Evolutionary conservation across 2,797 vertebrate genomes (phyloP), one percentile per base, ranked within the genome.

Genomic region (Myotis planiceps): DNA sequence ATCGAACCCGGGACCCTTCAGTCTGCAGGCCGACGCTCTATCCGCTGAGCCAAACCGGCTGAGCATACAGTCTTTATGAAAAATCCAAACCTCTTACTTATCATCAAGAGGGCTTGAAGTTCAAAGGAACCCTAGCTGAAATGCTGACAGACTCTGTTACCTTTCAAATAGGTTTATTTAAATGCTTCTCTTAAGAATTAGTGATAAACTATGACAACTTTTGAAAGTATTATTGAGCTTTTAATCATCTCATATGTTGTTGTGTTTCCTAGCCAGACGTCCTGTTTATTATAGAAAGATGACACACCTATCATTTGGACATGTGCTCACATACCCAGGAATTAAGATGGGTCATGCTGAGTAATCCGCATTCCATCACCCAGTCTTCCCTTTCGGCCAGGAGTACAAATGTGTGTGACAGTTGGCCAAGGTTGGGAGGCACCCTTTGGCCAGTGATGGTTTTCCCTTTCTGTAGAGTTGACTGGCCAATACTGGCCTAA

Each of bases 261-360:
- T 92, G 65, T 82, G 23, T 86, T 83, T 87, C 66, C 81, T 78
- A 81, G 65, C 75, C 83, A 72, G 42, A 39, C 83, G 19, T 78
- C 87, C n/a, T 93, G 27, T 89, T 89, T 94, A 78, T 92, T 95
- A 91, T 72, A 94, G 97, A 83, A 92, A 89, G 60, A 92, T 95
- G 96, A 88, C 87, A 94, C 66, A 80, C 55, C 68, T 93, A 14
- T 66, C 32, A 25, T 42, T 74, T 29, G 32, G 32, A 45, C 63
- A 34, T 8, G 1, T 84, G 90, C 82, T 55, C 58, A 5, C 58
- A 95, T 91, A 82, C 58, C 79, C 76, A 58, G 65, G 25, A 75
- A 55, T 82, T 78, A 66, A 18, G 37, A 76, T 94, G 86, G 47
- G 32, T 94, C 74, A 9, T 87, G 69, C 63, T 85, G 75, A 95